These are phyloP conservation scores for Cyphomyrus plagiostoma DNA, from an alignment of 2,113 vertebrate genomes.

Conservation along the genomic window DNA sequence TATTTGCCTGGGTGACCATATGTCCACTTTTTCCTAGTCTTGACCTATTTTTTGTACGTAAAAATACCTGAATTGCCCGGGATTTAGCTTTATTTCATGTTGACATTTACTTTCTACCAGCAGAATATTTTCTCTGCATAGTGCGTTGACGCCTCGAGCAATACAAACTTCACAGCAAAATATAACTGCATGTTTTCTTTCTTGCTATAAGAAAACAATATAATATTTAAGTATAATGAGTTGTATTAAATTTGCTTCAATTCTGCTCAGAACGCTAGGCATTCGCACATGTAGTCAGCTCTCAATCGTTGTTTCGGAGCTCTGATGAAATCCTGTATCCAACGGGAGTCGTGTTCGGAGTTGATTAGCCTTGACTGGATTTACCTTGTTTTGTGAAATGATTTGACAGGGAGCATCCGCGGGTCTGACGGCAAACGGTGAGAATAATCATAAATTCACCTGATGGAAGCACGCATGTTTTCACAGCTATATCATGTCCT, in stretches of 20 bases:
- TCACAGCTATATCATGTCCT: neutral
- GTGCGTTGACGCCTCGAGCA: neutral
- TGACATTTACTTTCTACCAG: neutral
- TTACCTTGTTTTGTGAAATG: slow-evolving; percentile 51
- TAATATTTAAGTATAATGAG: neutral
- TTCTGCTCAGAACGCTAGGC: neutral
- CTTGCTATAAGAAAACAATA: neutral
- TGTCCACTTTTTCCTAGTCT: neutral
- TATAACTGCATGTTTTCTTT: neutral
- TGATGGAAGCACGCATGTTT: neutral
- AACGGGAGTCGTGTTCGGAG: slow-evolving; percentile 21
- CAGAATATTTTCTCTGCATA: neutral
- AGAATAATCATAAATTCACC: slow-evolving; percentile 29
- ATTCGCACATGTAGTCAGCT: neutral
- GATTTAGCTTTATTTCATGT: neutral
- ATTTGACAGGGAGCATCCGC: slow-evolving; percentile 21
- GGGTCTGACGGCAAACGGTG: slow-evolving; percentile 41
- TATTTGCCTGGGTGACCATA: neutral
- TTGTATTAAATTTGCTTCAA: neutral
- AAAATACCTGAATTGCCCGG: neutral
- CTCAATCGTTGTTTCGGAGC: slow-evolving; percentile 25
- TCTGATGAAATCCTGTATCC: slow-evolving; percentile 18
- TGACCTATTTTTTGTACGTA: neutral
- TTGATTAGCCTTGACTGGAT: slow-evolving; percentile 45
- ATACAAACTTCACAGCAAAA: neutral